Percentiles rank a stretch among this genome's conserved stretches.
phyloP scores from a whole-genome alignment of 2,888 invertebrate genomes.

The Coleophora flavipennella region DNA sequence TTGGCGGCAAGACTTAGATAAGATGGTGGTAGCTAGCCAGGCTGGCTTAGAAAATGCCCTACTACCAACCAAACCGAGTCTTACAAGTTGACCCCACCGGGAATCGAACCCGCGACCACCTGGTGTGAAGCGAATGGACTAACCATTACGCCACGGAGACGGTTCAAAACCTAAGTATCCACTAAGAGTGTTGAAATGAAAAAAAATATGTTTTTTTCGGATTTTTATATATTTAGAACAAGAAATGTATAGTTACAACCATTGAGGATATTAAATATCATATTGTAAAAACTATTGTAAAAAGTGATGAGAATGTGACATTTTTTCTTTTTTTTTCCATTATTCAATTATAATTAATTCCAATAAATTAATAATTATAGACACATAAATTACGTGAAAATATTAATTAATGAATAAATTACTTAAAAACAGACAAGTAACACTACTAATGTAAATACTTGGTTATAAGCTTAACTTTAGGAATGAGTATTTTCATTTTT shows the following conservation, averaged over 20 bases:
- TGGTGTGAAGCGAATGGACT: too few relatives aligned
- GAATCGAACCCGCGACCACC: too few relatives aligned
- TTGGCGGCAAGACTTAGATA: too few relatives aligned
- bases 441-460: slow-evolving; percentile 66
- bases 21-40: too few relatives aligned
- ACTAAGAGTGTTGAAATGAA: slow-evolving; percentile 23
- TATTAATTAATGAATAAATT: slow-evolving; percentile 63
- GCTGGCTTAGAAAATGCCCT: too few relatives aligned
- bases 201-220: slow-evolving; percentile 25
- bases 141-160: too few relatives aligned
- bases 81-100: too few relatives aligned
- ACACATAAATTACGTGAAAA: slow-evolving; percentile 72
- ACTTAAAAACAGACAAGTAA: slow-evolving; percentile 69
- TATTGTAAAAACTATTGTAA: slow-evolving; percentile 74
- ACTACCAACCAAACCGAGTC: too few relatives aligned
- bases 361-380: slow-evolving; percentile 71
- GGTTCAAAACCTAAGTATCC: too few relatives aligned
- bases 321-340: slow-evolving; percentile 54
- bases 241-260: slow-evolving; percentile 75
- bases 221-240: slow-evolving; percentile 74
- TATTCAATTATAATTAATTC: slow-evolving; percentile 64
- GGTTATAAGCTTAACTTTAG: slow-evolving; percentile 67
- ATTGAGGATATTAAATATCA: slow-evolving; percentile 74
- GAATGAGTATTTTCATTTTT: slow-evolving; percentile 62
- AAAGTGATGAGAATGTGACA: slow-evolving; percentile 72